Evolutionary conservation across 2,888 invertebrate genomes (phyloP), one percentile per base, ranked within the genome.

Genomic region (Horisme vitalbata): DNA sequence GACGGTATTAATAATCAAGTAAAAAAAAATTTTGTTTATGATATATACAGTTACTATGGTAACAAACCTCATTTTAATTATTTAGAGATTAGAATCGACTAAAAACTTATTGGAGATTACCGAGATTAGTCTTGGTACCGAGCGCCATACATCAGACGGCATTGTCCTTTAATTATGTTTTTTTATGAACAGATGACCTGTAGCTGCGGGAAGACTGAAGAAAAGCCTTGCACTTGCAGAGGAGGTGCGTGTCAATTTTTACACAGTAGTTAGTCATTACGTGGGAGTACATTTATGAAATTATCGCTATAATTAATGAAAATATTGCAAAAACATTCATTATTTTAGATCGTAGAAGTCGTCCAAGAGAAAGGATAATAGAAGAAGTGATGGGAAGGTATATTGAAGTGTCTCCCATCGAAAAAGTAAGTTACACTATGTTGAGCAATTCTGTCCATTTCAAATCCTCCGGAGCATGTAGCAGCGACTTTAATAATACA

Each of bases 341-440:
- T 56, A 67, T 84, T 83, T 69, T 84, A 83, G 83, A 75, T 79
- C 36, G 55, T 65, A 72, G 65, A 63, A 62, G 56, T 54, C 62
- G 58, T 48, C 73, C 72, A 47, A 75, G 78, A 49, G 67, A 79
- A 54, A 61, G 56, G 61, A 73, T 81, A 50, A 80, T 85, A 34
- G 73, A 77, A 51, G 83, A 82, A 68, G 79, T 84, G 5, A 71
- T 81, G 71, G 83, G 83, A 68, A 70, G 63, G 62, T 77, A 74
- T 51, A 52, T 53, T 48, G 79, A 75, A 36, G 64, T 76, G 36
- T 50, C 60, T 15, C 67, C 73, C 30, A 74, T 79, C 26, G 72
- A 79, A 39, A 76, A 75, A 75, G 79, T 79, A 70, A 85, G 79
- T 78, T 77, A 62, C 51, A 61, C 68, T 24, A 57, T 62, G 45